Percentiles rank a stretch among this genome's conserved stretches.
These are phyloP conservation scores for Osmerus eperlanus DNA, from an alignment of 2,113 vertebrate genomes.

Conservation along the genomic window DNA sequence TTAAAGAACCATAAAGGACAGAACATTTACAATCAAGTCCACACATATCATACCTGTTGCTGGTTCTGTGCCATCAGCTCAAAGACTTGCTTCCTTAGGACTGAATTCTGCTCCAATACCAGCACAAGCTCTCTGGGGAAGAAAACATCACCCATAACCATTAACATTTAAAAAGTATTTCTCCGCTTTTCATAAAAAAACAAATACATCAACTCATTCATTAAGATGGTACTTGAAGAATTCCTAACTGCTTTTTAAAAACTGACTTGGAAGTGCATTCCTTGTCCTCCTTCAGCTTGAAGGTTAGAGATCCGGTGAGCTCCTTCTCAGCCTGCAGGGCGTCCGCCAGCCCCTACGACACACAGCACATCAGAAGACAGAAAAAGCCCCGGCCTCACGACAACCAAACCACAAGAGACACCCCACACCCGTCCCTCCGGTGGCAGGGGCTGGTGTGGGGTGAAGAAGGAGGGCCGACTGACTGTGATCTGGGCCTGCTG, in stretches of 20 bases:
- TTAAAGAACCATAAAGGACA: not conserved
- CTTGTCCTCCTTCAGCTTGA: conserved; percentile 75
- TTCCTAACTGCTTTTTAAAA: not conserved
- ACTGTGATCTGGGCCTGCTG: conserved; percentile 73
- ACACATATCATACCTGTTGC: conserved; percentile 74
- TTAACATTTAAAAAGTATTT: not conserved
- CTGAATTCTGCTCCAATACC: conserved; percentile 73
- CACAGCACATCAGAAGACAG: conserved; percentile 34
- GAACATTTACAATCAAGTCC: not conserved
- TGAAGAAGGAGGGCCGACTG: conserved; percentile 24
- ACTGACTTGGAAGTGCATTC: conserved; percentile 90
- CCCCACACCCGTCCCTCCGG: not conserved
- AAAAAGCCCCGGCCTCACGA: not conserved
- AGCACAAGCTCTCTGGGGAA: conserved; percentile 80
- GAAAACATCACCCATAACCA: not conserved
- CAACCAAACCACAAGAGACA: not conserved
- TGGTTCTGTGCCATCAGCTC: conserved; percentile 71
- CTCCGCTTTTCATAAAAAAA: not conserved
- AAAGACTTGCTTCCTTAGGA: conserved; percentile 77
- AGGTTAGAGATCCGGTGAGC: conserved; percentile 69
- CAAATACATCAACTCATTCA: not conserved
- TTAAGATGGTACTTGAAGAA: not conserved
- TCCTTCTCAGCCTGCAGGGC: conserved; percentile 77
- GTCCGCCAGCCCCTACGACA: conserved; percentile 67
- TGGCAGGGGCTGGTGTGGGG: not conserved